phyloP scores from a whole-genome alignment of 2,888 invertebrate genomes.

The Agonopterix subpropinquella region DNA sequence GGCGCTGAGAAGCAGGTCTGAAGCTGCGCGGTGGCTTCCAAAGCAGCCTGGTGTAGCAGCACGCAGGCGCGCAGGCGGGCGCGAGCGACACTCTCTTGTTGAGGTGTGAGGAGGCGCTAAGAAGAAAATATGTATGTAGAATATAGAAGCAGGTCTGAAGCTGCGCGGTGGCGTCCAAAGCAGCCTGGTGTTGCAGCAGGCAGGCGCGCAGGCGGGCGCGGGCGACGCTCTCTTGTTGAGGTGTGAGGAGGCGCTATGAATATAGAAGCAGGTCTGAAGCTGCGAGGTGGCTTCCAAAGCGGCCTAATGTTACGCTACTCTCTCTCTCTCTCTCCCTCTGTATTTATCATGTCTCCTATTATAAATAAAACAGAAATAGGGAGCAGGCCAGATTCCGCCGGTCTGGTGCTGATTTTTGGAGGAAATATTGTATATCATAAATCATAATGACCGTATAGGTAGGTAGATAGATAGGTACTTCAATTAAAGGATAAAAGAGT shows the following conservation, averaged over 20 bases:
- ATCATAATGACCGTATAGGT: no score
- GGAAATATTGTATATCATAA: no score
- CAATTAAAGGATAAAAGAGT: no score
- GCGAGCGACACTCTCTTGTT: conserved; percentile 28
- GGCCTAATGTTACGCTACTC: conserved; percentile 43
- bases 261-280: conserved; percentile 54
- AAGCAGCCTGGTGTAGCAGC: conserved; percentile 40
- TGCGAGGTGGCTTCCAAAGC: conserved; percentile 34
- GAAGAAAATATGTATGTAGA: not conserved
- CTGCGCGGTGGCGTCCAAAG: conserved; percentile 33
- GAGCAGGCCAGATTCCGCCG: no score
- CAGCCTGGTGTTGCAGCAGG: conserved; percentile 43
- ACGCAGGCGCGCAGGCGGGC: conserved; percentile 38
- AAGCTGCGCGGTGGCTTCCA: conserved; percentile 37
- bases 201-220: conserved; percentile 32
- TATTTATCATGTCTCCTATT: no score
- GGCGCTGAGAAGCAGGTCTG: conserved; percentile 60
- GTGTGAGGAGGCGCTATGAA: conserved; percentile 11
- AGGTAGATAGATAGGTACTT: no score
- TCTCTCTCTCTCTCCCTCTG: no score
- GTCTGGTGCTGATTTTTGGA: no score
- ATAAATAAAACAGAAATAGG: no score
- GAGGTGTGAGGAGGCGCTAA: conserved; percentile 13
- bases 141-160: conserved; percentile 53
- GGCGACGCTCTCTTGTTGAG: conserved; percentile 29